phyloP scores from a whole-genome alignment of 2,797 vertebrate species.

The Orientallactaga sibirica region DNA sequence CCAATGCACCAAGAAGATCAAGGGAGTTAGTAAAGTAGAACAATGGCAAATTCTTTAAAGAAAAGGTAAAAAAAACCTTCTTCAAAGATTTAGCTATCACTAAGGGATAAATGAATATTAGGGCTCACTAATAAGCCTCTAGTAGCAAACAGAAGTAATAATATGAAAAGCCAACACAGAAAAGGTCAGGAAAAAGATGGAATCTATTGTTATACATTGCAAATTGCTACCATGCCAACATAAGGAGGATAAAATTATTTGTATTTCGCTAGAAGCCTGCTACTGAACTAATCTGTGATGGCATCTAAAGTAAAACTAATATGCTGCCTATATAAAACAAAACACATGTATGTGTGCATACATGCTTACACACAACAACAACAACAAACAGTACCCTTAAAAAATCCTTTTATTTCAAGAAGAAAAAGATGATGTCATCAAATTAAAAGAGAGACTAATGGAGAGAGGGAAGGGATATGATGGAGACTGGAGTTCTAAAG shows the following conservation, averaged over 20 bases:
- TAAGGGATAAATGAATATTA: constrained; percentile 52
- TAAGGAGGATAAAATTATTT: constrained; percentile 39
- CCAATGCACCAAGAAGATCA: constrained; percentile 61
- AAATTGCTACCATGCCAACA: constrained; percentile 22
- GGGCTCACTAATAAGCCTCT: constrained; percentile 53
- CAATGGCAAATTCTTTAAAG: constrained; percentile 54
- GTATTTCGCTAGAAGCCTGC: not conserved
- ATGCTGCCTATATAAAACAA: not conserved
- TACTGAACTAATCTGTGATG: constrained; percentile 33
- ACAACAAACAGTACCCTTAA: constrained; percentile 63
- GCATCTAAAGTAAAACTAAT: constrained; percentile 56
- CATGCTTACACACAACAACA: not conserved
- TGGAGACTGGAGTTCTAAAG: too few relatives aligned
- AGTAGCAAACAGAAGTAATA: constrained; percentile 62
- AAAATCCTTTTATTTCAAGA: not conserved
- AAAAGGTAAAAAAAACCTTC: constrained; percentile 57
- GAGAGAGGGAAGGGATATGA: too few relatives aligned
- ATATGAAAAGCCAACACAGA: not conserved
- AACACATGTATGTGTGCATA: not conserved
- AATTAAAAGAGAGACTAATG: too few relatives aligned
- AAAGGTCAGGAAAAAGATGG: constrained; percentile 57
- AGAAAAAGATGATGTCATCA: too few relatives aligned
- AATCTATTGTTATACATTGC: constrained; percentile 30
- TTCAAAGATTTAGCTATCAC: constrained; percentile 25
- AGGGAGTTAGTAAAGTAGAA: constrained; percentile 48